phyloP scores from a whole-genome alignment of 2,113 vertebrate genomes.

The Alligator mississippiensis region DNA sequence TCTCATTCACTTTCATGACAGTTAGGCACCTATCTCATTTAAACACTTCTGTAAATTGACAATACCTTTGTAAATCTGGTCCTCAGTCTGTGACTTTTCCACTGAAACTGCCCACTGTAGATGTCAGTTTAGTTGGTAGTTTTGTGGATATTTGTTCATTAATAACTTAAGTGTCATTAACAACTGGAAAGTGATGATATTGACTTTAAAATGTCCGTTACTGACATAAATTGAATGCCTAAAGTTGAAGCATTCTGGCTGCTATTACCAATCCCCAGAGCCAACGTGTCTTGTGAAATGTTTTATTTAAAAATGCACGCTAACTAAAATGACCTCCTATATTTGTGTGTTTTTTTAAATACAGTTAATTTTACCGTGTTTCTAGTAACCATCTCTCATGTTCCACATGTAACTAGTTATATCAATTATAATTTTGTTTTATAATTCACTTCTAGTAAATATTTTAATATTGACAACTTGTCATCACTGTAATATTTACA shows the following conservation, averaged over 20 bases:
- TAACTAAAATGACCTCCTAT: not conserved
- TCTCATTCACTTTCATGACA: not conserved
- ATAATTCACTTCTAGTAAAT: not conserved
- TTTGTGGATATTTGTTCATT: not conserved
- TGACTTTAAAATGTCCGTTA: not conserved
- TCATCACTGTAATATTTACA: not conserved
- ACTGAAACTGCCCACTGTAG: not conserved
- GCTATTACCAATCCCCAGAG: not conserved
- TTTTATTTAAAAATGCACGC: not conserved
- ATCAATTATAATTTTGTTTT: not conserved
- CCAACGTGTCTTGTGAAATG: not conserved
- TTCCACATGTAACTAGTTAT: not conserved
- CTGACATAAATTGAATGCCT: not conserved
- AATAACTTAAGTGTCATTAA: not conserved
- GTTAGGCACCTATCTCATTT: not conserved
- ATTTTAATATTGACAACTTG: not conserved
- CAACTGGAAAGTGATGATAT: not conserved
- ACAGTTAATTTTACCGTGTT: not conserved
- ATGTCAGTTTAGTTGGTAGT: accelerated
- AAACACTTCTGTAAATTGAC: not conserved
- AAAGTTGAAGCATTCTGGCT: not conserved
- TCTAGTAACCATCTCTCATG: not conserved
- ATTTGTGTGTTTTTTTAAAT: accelerated
- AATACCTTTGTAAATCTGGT: not conserved
- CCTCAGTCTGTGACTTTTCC: not conserved